Evolutionary conservation across 2,888 invertebrate genomes (phyloP).

Genomic region (Phalera bucephala): DNA sequence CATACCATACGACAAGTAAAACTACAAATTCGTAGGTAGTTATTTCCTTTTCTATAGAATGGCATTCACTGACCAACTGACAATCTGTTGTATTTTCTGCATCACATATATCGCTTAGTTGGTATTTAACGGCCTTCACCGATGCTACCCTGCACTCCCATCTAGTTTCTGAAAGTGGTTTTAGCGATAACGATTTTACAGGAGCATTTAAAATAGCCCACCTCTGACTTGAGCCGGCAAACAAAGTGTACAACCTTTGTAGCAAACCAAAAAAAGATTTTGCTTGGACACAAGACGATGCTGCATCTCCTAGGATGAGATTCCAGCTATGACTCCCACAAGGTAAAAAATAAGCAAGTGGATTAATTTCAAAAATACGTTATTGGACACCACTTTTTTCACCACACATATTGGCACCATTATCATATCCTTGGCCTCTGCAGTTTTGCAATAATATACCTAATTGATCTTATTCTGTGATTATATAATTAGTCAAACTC

Average conservation of each 20-base stretch:
- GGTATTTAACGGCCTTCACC: conserved; percentile 14
- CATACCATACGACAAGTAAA: conserved; percentile 7
- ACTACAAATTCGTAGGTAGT: conserved; percentile 3
- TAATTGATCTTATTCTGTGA: conserved; percentile 12
- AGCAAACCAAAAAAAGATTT: conserved; percentile 11
- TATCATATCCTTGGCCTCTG: conserved; percentile 5
- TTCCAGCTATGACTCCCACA: conserved; percentile 10
- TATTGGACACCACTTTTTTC: conserved; percentile 2
- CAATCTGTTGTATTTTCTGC: conserved; percentile 1
- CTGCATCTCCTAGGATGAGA: conserved; percentile 12
- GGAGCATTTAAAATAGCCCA: conserved; percentile 19
- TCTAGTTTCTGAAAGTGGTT: conserved; percentile 25
- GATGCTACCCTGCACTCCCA: conserved; percentile 18
- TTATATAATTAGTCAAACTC: conserved; percentile 13
- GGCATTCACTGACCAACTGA: conserved; percentile 15
- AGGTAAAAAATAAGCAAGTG: conserved; percentile 21
- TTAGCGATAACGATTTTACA: conserved; percentile 20
- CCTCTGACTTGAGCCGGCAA: conserved; percentile 13
- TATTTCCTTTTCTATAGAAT: conserved; percentile 12
- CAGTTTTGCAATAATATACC: conserved; percentile 9
- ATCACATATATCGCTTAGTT: conserved; percentile 7
- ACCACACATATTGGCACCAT: conserved; percentile 8
- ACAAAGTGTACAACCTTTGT: conserved; percentile 10
- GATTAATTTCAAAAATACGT: conserved; percentile 4
- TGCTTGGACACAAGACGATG: conserved; percentile 15